These are phyloP conservation scores for Formica selysi DNA, from an alignment of 1,140 invertebrate species.

Conservation along the genomic window DNA sequence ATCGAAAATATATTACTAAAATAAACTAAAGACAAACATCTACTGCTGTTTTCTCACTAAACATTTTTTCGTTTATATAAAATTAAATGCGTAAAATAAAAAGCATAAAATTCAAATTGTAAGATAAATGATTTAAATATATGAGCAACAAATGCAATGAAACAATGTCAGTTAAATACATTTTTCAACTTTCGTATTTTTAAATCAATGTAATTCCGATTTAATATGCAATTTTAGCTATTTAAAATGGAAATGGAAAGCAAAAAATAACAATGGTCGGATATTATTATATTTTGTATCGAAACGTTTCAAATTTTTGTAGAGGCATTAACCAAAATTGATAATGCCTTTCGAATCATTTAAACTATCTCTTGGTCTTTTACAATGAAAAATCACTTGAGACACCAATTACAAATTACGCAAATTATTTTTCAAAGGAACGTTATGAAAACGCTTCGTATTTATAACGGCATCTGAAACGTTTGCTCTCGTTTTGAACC, in stretches of 20 bases:
- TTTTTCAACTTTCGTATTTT: background rate
- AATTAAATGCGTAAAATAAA: no score
- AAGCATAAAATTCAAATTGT: no score
- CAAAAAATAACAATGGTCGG: background rate
- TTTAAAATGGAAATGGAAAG: background rate
- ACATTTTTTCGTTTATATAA: no score
- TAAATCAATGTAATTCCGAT: background rate
- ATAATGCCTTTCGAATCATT: conserved; percentile 57
- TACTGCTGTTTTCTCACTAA: no score
- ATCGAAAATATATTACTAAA: no score
- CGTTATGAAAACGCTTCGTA: background rate
- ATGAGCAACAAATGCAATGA: no score
- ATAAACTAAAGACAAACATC: no score
- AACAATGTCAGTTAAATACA: no score
- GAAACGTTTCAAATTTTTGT: conserved; percentile 48
- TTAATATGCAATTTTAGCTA: background rate
- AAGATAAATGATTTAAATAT: no score
- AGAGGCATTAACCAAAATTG: conserved; percentile 26
- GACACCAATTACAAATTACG: conserved; percentile 55
- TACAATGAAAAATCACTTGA: conserved; percentile 28
- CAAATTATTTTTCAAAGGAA: background rate
- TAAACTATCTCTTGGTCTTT: conserved; percentile 55
- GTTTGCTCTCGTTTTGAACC: background rate
- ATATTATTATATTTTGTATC: background rate
- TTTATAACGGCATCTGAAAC: background rate